These are phyloP conservation scores for Drosophila equinoxialis DNA, from an alignment of 1,140 invertebrate species.

Conservation along the genomic window DNA sequence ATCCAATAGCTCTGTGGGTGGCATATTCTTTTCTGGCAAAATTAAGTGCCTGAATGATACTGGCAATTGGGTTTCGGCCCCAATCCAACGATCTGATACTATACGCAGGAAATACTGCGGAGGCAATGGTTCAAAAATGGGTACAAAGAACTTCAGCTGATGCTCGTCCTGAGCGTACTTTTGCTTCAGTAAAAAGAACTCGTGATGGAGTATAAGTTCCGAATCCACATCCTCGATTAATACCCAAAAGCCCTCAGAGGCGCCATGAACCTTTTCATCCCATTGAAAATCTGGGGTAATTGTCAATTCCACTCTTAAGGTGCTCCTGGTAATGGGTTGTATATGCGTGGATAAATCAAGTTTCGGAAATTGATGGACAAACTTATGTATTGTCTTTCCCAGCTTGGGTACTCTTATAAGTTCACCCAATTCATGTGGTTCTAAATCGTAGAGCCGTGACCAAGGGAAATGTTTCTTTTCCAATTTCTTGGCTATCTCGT, in stretches of 20 bases:
- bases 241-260: conserved; percentile 99
- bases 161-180: conserved; percentile 98
- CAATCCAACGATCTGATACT: conserved; percentile 92
- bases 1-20: conserved; percentile 98
- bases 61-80: conserved; percentile 97
- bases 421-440: conserved; percentile 98
- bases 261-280: conserved; percentile 98
- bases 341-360: conserved; percentile 97
- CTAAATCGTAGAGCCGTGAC: conserved; percentile 97
- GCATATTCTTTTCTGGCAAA: conserved; percentile 98
- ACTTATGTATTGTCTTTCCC: conserved; percentile 98
- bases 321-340: conserved; percentile 98
- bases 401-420: conserved; percentile 97
- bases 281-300: conserved; percentile 99
- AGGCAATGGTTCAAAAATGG: conserved; percentile 98
- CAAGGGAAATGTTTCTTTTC: conserved; percentile 99
- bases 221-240: conserved; percentile 99
- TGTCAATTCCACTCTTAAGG: conserved; percentile 96
- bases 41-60: conserved; percentile 99
- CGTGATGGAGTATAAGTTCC: conserved; percentile 97
- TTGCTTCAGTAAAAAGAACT: conserved; percentile 98
- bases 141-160: conserved; percentile 98
- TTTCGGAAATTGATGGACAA: conserved; percentile 98
- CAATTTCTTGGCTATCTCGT: conserved; percentile 98
- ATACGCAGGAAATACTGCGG: conserved; percentile 98